Evolutionary conservation across 2,888 invertebrate genomes (phyloP).

Genomic region (Pilophorus perplexus): DNA sequence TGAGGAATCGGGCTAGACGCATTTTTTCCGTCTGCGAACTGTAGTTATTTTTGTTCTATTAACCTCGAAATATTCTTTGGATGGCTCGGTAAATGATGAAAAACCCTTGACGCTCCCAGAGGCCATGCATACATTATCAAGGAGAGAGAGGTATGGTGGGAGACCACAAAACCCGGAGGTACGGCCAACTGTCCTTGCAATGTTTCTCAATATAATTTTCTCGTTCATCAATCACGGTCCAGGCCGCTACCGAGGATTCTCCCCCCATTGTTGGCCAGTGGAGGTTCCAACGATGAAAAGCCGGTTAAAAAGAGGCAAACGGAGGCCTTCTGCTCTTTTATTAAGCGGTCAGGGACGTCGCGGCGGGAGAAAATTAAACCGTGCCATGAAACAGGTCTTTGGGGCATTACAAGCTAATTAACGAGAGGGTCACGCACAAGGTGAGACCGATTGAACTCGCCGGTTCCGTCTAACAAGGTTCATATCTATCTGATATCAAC

Average conservation of each 20-base stretch:
- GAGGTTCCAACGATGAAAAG: background rate
- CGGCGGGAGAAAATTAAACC: slow-evolving; percentile 21
- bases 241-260: background rate
- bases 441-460: slow-evolving; percentile 11
- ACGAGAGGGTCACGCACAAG: slow-evolving; percentile 19
- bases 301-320: background rate
- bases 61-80: too few relatives aligned
- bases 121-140: too few relatives aligned
- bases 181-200: background rate
- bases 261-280: background rate
- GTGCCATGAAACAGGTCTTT: slow-evolving; percentile 18
- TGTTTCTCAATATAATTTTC: slow-evolving; percentile 2
- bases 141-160: too few relatives aligned
- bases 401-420: slow-evolving; percentile 23
- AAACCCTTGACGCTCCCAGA: too few relatives aligned
- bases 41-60: too few relatives aligned
- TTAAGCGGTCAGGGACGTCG: slow-evolving; percentile 21
- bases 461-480: too few relatives aligned
- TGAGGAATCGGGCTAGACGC: too few relatives aligned
- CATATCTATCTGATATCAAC: too few relatives aligned
- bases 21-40: too few relatives aligned
- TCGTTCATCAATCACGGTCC: slow-evolving; percentile 10
- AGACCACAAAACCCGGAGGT: too few relatives aligned
- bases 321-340: background rate
- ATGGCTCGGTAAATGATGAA: too few relatives aligned